phyloP scores from a whole-genome alignment of 2,797 vertebrate species.

The Ptychobarbus kaznakovi region DNA sequence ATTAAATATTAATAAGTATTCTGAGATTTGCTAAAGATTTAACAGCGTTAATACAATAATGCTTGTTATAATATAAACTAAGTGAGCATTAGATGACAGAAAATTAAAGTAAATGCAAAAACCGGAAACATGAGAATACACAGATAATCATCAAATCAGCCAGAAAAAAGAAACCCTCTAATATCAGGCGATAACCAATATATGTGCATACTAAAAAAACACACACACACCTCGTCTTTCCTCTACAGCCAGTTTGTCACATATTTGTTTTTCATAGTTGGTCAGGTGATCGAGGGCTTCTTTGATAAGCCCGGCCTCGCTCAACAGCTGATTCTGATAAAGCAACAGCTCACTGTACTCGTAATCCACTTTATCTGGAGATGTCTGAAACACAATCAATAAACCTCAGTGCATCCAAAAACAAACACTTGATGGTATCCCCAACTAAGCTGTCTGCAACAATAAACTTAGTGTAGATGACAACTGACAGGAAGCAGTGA shows the following conservation, averaged over 20 bases:
- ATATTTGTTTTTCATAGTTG: slow-evolving; percentile 96
- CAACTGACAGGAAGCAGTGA: not conserved
- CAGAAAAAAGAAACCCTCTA: not conserved
- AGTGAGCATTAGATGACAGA: not conserved
- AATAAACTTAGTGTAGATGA: not conserved
- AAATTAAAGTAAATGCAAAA: not conserved
- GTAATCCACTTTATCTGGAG: slow-evolving; percentile 98
- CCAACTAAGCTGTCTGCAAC: not conserved
- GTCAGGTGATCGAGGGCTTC: slow-evolving; percentile 95
- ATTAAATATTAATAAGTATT: not conserved
- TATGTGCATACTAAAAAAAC: not conserved
- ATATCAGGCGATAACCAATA: not conserved
- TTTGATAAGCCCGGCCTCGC: slow-evolving; percentile 92
- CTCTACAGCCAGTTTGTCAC: slow-evolving; percentile 97
- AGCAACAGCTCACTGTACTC: slow-evolving; percentile 97
- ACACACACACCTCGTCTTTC: slow-evolving; percentile 86
- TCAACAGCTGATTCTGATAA: slow-evolving; percentile 97
- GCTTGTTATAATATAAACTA: not conserved
- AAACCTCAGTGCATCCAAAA: not conserved
- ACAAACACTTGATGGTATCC: not conserved
- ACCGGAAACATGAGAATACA: not conserved
- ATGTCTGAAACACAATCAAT: slow-evolving; percentile 80
- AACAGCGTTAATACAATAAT: not conserved
- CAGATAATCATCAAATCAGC: slow-evolving; percentile 58
- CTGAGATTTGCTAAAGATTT: not conserved